phyloP scores from a whole-genome alignment of 2,797 vertebrate species.

The Esox masquinongy region DNA sequence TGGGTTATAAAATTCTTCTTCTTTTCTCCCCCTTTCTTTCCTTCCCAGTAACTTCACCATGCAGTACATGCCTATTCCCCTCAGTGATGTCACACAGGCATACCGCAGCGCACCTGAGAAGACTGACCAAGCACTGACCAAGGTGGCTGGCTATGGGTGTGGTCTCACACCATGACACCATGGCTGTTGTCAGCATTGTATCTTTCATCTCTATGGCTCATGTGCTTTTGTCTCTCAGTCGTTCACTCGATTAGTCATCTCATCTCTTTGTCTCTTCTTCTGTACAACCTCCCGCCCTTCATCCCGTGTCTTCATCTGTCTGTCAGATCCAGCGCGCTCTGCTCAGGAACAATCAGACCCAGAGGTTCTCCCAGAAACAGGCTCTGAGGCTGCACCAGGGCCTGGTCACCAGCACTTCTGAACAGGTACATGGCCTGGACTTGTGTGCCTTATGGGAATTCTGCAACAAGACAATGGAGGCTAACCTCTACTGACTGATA shows the following conservation, averaged over 20 bases:
- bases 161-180: not conserved
- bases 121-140: constrained; percentile 86
- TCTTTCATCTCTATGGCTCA: not conserved
- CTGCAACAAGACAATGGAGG: constrained; percentile 71
- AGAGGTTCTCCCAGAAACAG: constrained; percentile 89
- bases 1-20: not conserved
- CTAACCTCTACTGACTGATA: constrained; percentile 43
- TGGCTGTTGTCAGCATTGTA: too few species aligned
- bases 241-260: not conserved
- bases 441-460: constrained; percentile 48
- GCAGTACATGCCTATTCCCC: constrained; percentile 90
- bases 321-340: constrained; percentile 88
- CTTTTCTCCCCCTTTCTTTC: constrained; percentile 6
- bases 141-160: constrained; percentile 67
- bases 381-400: constrained; percentile 89
- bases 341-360: constrained; percentile 91
- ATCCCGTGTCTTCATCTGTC: constrained; percentile 15
- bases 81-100: constrained; percentile 87
- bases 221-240: not conserved
- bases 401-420: constrained; percentile 89
- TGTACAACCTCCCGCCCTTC: constrained; percentile 16
- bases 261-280: constrained; percentile 14
- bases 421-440: constrained; percentile 77
- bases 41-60: constrained; percentile 85
- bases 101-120: constrained; percentile 85